Evolutionary conservation across 2,113 vertebrate species (phyloP).

Genomic region (Colistium nudipinnis): DNA sequence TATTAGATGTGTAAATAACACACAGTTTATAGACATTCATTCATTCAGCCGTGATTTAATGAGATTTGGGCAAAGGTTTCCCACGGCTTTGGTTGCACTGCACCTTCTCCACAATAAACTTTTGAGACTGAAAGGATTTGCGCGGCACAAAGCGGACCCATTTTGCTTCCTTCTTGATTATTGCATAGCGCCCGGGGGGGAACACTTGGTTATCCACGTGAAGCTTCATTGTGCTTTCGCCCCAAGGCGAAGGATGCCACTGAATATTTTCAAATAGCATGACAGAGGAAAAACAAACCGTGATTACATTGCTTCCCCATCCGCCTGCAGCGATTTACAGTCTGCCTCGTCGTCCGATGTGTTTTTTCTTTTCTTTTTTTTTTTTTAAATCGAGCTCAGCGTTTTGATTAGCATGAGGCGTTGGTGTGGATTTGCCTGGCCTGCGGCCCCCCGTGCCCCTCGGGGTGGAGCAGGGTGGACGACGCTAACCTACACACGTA

Average conservation of each 20-base stretch:
- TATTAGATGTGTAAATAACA: conserved; percentile 11
- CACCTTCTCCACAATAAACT: conserved; percentile 20
- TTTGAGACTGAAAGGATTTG: conserved; percentile 33
- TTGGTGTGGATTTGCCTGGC: conserved; percentile 1
- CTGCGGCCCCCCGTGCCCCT: conserved; percentile 17
- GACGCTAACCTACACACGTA: background rate
- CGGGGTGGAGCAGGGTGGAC: background rate
- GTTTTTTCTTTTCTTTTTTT: conserved; percentile 55
- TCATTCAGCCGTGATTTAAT: background rate
- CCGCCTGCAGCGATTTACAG: conserved; percentile 45
- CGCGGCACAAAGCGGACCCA: conserved; percentile 8
- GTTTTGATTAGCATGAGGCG: conserved; percentile 45
- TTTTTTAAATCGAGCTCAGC: conserved; percentile 45
- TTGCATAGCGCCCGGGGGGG: conserved; percentile 37
- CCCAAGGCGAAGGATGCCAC: conserved; percentile 38
- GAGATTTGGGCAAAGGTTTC: background rate
- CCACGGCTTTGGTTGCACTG: background rate
- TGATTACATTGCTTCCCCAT: conserved; percentile 52
- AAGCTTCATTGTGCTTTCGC: conserved; percentile 25
- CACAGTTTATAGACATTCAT: background rate
- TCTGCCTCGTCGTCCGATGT: conserved; percentile 38
- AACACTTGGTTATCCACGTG: conserved; percentile 33
- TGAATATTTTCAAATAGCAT: conserved; percentile 45
- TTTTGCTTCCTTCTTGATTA: conserved; percentile 52
- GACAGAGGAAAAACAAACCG: conserved; percentile 25